Conservation (phyloP, 2,888 invertebrate species). For the Drosophila maculinotata region DNA sequence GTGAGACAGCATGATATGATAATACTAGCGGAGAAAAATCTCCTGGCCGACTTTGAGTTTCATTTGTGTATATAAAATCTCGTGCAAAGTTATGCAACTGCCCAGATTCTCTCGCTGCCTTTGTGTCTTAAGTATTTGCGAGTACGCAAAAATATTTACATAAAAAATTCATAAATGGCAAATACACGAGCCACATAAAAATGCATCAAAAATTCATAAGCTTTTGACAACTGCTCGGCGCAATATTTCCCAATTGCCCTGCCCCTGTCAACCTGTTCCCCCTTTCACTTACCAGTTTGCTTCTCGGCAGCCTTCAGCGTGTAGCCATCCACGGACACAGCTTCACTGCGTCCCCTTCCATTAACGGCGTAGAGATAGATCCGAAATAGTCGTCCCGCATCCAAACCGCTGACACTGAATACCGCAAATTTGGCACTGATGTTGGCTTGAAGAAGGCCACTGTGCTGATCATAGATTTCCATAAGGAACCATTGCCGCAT, state of each 20-base stretch:
- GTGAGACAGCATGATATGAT: constrained; percentile 48
- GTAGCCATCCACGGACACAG: constrained; percentile 89
- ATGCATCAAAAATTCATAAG: constrained; percentile 54
- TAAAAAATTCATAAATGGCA: constrained; percentile 67
- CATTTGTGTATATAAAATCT: constrained; percentile 15
- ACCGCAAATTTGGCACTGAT: constrained; percentile 89
- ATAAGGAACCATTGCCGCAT: constrained; percentile 90
- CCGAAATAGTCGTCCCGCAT: constrained; percentile 91
- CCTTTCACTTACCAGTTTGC: constrained; percentile 88
- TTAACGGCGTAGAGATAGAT: constrained; percentile 93
- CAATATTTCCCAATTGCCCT: not conserved
- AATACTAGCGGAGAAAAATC: constrained; percentile 43
- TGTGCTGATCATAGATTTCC: constrained; percentile 90
- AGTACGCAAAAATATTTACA: constrained; percentile 53
- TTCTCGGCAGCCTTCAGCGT: constrained; percentile 91
- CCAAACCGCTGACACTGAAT: constrained; percentile 91
- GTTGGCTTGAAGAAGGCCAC: constrained; percentile 88
- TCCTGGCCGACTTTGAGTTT: constrained; percentile 4
- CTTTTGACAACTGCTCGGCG: constrained; percentile 8
- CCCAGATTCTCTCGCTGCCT: not conserved
- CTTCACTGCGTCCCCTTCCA: constrained; percentile 92
- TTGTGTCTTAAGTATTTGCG: constrained; percentile 20
- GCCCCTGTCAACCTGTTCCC: not conserved
- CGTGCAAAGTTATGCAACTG: constrained; percentile 60
- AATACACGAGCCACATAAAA: constrained; percentile 27